Evolutionary conservation across 2,113 vertebrate species (phyloP).

Genomic region (Nicator chloris): DNA sequence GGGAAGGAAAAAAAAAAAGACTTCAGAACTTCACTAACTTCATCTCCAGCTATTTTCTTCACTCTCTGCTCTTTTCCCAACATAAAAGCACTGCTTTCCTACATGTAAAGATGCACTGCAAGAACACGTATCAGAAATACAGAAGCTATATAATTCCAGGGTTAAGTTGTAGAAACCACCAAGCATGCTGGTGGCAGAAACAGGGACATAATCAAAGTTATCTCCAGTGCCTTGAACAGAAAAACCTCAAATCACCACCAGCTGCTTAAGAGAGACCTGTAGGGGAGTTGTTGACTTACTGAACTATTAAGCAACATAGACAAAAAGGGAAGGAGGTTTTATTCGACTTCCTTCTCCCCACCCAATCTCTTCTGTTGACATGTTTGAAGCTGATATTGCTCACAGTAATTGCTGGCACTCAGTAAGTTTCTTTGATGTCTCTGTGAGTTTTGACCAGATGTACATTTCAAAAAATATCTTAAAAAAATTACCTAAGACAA

Average conservation of each 20-base stretch:
- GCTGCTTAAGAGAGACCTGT: neutral
- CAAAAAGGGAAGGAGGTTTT: neutral
- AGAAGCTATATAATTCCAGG: neutral
- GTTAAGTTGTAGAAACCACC: neutral
- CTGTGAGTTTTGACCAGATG: neutral
- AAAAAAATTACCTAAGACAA: constrained; percentile 80
- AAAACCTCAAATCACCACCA: neutral
- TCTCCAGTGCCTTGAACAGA: neutral
- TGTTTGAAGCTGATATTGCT: neutral
- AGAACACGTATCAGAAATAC: neutral
- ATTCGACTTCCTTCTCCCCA: neutral
- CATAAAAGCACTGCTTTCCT: neutral
- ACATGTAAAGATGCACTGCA: neutral
- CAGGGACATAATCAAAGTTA: neutral
- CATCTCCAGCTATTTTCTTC: neutral
- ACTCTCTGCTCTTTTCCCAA: neutral
- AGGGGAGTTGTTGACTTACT: neutral
- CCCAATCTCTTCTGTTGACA: neutral
- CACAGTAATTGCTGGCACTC: neutral
- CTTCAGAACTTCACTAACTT: neutral
- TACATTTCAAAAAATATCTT: neutral
- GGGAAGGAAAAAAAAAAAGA: no score
- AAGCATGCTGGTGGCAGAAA: neutral
- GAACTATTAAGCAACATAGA: neutral
- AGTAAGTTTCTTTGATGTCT: neutral